Base-by-base conservation (phyloP, 1,140 invertebrate species). In the Maniola jurtina region DNA sequence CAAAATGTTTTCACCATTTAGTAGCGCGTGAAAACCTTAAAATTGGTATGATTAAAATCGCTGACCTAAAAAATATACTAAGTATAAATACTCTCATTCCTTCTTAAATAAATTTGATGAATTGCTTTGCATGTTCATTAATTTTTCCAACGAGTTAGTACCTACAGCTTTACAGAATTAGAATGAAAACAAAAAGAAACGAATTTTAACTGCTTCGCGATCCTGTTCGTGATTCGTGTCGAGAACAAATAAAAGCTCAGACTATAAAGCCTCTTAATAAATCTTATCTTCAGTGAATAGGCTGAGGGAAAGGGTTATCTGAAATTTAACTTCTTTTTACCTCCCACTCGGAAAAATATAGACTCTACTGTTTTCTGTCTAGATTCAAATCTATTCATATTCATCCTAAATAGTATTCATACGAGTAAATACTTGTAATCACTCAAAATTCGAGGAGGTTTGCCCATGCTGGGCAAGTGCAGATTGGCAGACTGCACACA, bases 201-300 rank as follows among this genome's bases (percentile, higher is more conserved):
- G 16, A 40, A 38, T 52, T 76, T 79, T 75, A 81, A 79, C 70
- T 74, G 71, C 68, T 69, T 67, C 64, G 80, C 76, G 75, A 83
- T 76, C 75, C 72, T 72, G 74, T 64, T 71, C 65, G 63, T 52
- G 75, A 79, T 81, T 79, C 82, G 76, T 84, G 84, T 81, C 82
- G 78, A 77, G 75, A 58, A 64, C 74, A 79, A 83, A 83, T 86
- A 84, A 86, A 84, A 77, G 64, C 66, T 48, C 55, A 45, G 69
- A 73, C 72, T 61, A 78, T 80, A 80, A 79, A 81, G 74, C 71
- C 72, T 66, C 63, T 84, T 57, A 57, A 38, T 57, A 57, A 57
- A 55, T 57, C 14, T 57, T 83, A 83, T 84, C 81, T 72, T 58
- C 63, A 67, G 45, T 64, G 68, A 77, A 74, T 76, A 75, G 71